Evolutionary conservation across 2,113 vertebrate genomes (phyloP).

Genomic region (Echinops telfairi): DNA sequence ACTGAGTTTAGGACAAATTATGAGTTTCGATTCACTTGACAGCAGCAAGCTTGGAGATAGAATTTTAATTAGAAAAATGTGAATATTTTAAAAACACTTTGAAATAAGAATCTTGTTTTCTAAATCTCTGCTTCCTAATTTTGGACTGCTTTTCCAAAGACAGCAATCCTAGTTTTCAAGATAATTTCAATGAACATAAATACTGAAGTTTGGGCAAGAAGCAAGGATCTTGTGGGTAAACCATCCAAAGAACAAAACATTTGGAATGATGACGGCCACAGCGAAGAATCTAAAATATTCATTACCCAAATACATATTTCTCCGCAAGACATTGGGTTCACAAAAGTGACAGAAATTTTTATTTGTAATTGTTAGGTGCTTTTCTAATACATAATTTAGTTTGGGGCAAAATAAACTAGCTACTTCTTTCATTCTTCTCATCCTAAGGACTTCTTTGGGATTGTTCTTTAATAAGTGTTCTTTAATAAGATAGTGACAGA

Average conservation of each 20-base stretch:
- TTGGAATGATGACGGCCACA: not conserved
- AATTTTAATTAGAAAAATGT: not conserved
- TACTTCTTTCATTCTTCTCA: not conserved
- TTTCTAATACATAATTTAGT: not conserved
- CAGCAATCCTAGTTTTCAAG: not conserved
- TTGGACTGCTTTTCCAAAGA: not conserved
- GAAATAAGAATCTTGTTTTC: not conserved
- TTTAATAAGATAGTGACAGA: not conserved
- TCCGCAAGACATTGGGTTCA: not conserved
- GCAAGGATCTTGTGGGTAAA: not conserved
- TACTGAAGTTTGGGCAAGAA: not conserved
- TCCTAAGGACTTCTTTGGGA: not conserved
- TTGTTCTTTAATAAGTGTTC: rapidly evolving
- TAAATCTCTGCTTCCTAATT: rapidly evolving
- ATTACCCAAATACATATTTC: not conserved
- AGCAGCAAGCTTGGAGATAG: too few relatives aligned
- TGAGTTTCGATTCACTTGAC: too few relatives aligned
- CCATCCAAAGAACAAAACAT: not conserved
- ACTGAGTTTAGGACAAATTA: too few relatives aligned
- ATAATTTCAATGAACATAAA: not conserved
- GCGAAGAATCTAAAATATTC: not conserved
- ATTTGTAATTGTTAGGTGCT: not conserved
- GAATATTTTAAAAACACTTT: not conserved
- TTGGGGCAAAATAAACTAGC: not conserved
- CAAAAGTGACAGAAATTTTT: not conserved